Evolutionary conservation across 2,888 invertebrate species (phyloP).

Genomic region (Drosophila aldrichi): DNA sequence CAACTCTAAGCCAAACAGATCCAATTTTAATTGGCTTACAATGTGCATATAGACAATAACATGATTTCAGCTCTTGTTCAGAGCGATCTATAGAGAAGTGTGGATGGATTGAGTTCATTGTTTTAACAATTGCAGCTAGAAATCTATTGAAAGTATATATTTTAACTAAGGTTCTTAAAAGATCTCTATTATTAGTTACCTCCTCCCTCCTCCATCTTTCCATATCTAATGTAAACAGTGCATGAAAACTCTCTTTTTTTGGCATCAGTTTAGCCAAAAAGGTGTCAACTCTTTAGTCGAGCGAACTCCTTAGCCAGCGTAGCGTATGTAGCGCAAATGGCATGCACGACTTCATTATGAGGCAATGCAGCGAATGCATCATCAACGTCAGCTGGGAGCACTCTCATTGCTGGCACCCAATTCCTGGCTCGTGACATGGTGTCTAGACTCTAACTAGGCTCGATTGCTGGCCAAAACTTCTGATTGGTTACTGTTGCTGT

Average conservation of each 20-base stretch:
- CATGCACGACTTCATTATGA: conserved; percentile 80
- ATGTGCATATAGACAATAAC: neutral
- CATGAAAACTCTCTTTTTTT: neutral
- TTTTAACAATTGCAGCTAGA: too few relatives aligned
- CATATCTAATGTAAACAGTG: neutral
- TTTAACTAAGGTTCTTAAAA: neutral
- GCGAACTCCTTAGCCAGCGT: conserved; percentile 62
- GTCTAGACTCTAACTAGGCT: conserved; percentile 41
- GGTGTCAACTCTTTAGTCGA: conserved; percentile 63
- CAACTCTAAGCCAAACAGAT: conserved; percentile 1
- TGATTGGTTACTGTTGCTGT: conserved; percentile 58
- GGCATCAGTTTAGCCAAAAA: conserved; percentile 36
- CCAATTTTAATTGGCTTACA: conserved; percentile 22
- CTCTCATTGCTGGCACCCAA: conserved; percentile 21
- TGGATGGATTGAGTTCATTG: neutral
- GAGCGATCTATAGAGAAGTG: neutral
- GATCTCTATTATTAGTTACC: too few relatives aligned
- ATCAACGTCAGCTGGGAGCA: conserved; percentile 34
- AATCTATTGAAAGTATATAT: too few relatives aligned
- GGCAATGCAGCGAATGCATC: conserved; percentile 71
- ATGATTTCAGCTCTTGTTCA: neutral
- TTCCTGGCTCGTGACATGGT: conserved; percentile 62
- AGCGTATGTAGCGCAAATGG: conserved; percentile 55
- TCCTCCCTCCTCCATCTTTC: too few relatives aligned
- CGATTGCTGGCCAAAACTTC: conserved; percentile 49